Evolutionary conservation across 2,797 vertebrate genomes (phyloP), one percentile per base, ranked within the genome.

Genomic region (Anguilla anguilla): DNA sequence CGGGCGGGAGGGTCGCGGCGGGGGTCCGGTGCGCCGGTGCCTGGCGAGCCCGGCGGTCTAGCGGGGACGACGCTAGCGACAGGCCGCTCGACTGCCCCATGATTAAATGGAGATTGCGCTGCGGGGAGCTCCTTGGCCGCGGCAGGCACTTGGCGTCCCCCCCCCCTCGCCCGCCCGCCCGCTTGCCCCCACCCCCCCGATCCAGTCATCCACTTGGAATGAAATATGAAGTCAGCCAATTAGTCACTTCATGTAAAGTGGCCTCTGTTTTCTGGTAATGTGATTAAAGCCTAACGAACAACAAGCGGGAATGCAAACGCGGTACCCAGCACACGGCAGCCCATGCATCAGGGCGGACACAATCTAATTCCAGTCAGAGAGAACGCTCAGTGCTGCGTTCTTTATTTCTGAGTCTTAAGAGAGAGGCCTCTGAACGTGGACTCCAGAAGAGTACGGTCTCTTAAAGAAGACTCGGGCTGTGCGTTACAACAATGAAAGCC

Each of bases 171-270:
- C 39, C 39, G 39, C n/a, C n/a, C n/a, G n/a, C n/a, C n/a, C n/a
- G n/a, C n/a, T n/a, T n/a, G n/a, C 39, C 39, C 35, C 17, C 35
- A 6, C 28, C 39, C 28, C 55, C 59, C 43, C 55, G 17, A 64
- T 64, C 39, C 39, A 64, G 7, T 22, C 49, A 61, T 64, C 59
- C 9, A 22, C 57, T 22, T 5, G 9, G 13, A 74, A 31, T 43
- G 72, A 74, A 39, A 39, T 74, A 39, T 74, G 72, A 74, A 39
- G 72, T 74, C 72, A 74, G 28, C 28, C 28, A 74, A 74, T 74
- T 74, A 35, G 72, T 74, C 13, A 35, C 72, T 39, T 74, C 17
- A 15, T 39, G 35, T 39, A 74, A 43, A 74, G 72, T 74, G 72
- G 72, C 28, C 72, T 74, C 13, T 39, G 72, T 39, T 43, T 43